Percentiles rank a stretch among this genome's conserved stretches.
Evolutionary conservation across 2,888 invertebrate species (phyloP).

Genomic region (Pimpla rufipes): DNA sequence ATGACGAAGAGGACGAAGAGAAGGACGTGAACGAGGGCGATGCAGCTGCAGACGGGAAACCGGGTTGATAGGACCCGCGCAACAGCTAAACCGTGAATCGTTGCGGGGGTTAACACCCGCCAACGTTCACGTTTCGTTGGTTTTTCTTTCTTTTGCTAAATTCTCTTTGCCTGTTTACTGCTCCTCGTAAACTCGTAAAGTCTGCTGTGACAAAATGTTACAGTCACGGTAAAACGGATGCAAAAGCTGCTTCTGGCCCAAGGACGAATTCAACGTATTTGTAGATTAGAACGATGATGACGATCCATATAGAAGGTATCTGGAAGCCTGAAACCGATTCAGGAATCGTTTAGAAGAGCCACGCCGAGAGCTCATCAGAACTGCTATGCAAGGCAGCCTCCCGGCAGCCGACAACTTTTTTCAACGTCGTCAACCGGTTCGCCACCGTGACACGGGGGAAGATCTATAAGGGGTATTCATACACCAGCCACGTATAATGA

Average conservation of each 20-base stretch:
- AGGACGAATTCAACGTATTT: neutral
- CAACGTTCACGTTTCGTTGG: neutral
- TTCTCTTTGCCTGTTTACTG: neutral
- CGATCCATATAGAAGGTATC: neutral
- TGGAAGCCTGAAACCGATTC: neutral
- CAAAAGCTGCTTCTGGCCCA: neutral
- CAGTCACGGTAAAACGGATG: neutral
- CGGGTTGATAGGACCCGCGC: conserved; percentile 18
- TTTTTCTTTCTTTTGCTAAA: neutral
- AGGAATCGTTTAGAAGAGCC: conserved; percentile 6
- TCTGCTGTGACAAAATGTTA: neutral
- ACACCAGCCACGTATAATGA: conserved; percentile 47
- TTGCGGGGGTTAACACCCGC: conserved; percentile 8
- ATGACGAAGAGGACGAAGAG: conserved; percentile 27
- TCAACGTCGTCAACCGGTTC: conserved; percentile 60
- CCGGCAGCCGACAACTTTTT: conserved; percentile 52
- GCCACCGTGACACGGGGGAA: conserved; percentile 30
- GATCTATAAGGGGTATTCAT: conserved; percentile 52
- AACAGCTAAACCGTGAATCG: conserved; percentile 6
- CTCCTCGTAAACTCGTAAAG: neutral
- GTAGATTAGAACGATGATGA: neutral
- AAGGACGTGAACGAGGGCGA: conserved; percentile 45
- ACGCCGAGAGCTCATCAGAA: conserved; percentile 25
- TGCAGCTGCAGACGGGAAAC: conserved; percentile 49
- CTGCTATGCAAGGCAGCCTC: conserved; percentile 19